Base-by-base conservation (phyloP, 1,140 invertebrate genomes). In the Drosophila pseudoananassae region DNA sequence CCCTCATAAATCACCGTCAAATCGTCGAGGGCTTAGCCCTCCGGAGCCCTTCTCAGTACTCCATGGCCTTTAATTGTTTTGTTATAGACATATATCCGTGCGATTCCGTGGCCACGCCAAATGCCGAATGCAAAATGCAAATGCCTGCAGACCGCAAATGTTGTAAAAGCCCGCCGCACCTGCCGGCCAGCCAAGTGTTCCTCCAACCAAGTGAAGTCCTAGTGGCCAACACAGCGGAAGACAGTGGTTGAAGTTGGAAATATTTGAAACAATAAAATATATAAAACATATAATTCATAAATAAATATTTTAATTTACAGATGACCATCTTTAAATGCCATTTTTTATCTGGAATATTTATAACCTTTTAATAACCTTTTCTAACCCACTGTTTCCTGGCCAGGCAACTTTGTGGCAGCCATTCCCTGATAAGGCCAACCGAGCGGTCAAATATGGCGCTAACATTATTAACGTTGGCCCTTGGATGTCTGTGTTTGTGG, bases 1-100 rank as follows among this genome's bases (percentile, higher is more conserved):
- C 64, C 20, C 74, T 88, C 78, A 85, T 85, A 85, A 85, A 85
- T 85, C 83, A 88, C 75, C 83, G 66, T 83, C 76, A 78, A 88
- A 88, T 88, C 83, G 83, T 78, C 66, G 78, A 82, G 82, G 74
- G 78, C 74, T 87, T 74, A 77, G 70, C 23, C 45, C 78, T 33
- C 29, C 78, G 27, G 29, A 17, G 59, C 56, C n/a, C 14, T 6
- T 1, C 43, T 17, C 43, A 17, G 17, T 10, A 25, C 33, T 31
- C 15, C 36, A 29, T 20, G 56, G 75, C 61, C 78, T 87, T 79
- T 88, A 88, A 88, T 88, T 88, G 83, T 88, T 88, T 88, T 88
- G 78, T 88, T 88, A 88, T 88, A 88, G 83, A 88, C 83, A 87
- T 78, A 88, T 76, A 88, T 88, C 83, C 83, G 83, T 79, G 66